Evolutionary conservation across 2,113 vertebrate species (phyloP).

Genomic region (Zeus faber): DNA sequence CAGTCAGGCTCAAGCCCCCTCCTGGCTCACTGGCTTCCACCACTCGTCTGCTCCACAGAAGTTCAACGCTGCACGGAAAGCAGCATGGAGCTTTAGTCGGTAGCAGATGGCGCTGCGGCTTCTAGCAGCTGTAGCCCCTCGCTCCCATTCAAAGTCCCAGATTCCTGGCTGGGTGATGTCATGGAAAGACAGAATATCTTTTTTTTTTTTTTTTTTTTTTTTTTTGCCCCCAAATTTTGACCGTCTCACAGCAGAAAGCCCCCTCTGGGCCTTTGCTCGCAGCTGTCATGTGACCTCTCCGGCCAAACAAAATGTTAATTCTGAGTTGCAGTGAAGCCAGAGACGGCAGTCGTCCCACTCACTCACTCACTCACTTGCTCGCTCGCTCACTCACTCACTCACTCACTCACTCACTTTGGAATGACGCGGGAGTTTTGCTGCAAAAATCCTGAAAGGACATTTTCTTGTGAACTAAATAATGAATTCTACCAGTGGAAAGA

Average conservation of each 20-base stretch:
- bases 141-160: conserved; percentile 50
- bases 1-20: not conserved
- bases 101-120: conserved; percentile 90
- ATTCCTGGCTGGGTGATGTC: conserved; percentile 81
- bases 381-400: no score
- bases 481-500: no score
- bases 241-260: conserved; percentile 74
- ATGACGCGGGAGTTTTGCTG: no score
- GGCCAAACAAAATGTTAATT: conserved; percentile 71
- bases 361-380: no score
- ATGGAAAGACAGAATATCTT: conserved; percentile 85
- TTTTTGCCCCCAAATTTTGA: conserved; percentile 60
- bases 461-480: no score
- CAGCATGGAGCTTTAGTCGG: conserved; percentile 78
- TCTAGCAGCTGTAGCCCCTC: conserved; percentile 88
- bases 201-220: conserved; percentile 49
- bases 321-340: conserved; percentile 62
- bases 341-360: not conserved
- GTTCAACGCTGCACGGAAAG: conserved; percentile 78
- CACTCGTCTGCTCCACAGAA: conserved; percentile 52
- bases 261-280: conserved; percentile 72
- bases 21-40: conserved; percentile 18
- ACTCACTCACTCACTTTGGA: no score
- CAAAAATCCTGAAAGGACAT: no score
- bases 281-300: conserved; percentile 79